Conservation (phyloP, 2,888 invertebrate species). For the Nematopogon swammerdamellus region DNA sequence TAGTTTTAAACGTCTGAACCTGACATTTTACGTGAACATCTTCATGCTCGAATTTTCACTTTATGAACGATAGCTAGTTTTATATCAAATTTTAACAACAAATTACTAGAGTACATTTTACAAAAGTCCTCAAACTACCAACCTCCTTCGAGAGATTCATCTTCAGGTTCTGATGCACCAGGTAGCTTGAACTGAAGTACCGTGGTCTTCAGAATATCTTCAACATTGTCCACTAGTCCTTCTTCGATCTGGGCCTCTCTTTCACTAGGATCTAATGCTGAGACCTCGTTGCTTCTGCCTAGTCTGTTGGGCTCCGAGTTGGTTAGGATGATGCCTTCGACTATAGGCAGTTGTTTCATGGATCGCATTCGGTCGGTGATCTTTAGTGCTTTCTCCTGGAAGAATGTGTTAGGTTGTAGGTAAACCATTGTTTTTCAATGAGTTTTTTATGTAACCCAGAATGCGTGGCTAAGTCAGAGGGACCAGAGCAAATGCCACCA, state of each 20-base stretch:
- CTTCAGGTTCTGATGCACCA: conserved; percentile 25
- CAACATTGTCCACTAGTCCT: conserved; percentile 31
- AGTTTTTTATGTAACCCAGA: too few relatives aligned
- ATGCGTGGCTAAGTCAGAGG: too few relatives aligned
- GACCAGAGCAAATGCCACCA: too few relatives aligned
- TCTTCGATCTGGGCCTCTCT: conserved; percentile 33
- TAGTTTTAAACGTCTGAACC: too few relatives aligned
- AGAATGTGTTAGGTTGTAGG: background rate
- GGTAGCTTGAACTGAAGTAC: conserved; percentile 37
- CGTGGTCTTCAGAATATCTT: conserved; percentile 29
- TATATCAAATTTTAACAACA: too few relatives aligned
- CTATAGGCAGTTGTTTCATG: conserved; percentile 29
- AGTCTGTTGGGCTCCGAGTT: conserved; percentile 31
- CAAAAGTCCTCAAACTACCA: too few relatives aligned
- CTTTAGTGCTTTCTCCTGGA: conserved; percentile 41
- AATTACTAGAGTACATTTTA: too few relatives aligned
- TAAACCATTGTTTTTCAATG: too few relatives aligned
- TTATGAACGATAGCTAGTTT: too few relatives aligned
- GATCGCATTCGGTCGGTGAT: conserved; percentile 32
- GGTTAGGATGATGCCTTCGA: conserved; percentile 33
- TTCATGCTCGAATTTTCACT: too few relatives aligned
- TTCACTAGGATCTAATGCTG: conserved; percentile 27
- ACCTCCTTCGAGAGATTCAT: conserved; percentile 14
- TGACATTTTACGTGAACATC: too few relatives aligned
- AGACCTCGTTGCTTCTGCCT: conserved; percentile 28